Percentiles rank a stretch among this genome's conserved stretches.
phyloP scores from a whole-genome alignment of 2,888 invertebrate species.

The Mayetiola destructor region DNA sequence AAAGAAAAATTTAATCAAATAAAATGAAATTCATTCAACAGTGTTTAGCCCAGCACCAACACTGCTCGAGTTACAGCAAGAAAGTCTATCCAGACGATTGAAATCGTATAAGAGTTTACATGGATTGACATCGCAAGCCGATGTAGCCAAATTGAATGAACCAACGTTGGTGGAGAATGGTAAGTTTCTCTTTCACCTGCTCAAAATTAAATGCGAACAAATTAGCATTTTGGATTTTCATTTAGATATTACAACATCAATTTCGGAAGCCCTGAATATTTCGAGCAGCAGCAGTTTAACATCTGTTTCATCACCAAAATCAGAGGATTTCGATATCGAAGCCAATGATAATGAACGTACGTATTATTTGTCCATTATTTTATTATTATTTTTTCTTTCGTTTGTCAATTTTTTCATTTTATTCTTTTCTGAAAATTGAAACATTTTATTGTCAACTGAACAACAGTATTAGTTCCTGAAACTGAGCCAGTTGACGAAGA shows the following conservation, averaged over 20 bases:
- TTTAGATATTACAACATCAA: neutral
- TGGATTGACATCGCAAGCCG: neutral
- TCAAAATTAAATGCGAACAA: too few relatives aligned
- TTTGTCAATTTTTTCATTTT: neutral
- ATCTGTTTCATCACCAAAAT: constrained; percentile 13
- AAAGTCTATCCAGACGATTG: constrained; percentile 72
- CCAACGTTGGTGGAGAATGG: neutral
- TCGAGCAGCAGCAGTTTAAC: constrained; percentile 8
- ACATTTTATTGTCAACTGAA: too few relatives aligned
- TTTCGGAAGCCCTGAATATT: constrained; percentile 2
- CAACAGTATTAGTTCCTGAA: neutral
- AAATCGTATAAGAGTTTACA: constrained; percentile 24
- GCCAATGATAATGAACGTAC: neutral
- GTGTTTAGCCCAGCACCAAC: constrained; percentile 68
- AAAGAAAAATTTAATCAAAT: too few relatives aligned
- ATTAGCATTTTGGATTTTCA: neutral
- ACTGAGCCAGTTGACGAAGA: neutral
- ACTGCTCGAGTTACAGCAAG: constrained; percentile 69
- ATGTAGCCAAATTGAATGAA: neutral
- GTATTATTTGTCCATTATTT: too few relatives aligned
- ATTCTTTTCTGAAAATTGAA: neutral
- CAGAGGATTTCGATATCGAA: neutral
- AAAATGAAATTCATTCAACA: too few relatives aligned
- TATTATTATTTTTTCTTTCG: neutral
- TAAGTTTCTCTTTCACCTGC: neutral